phyloP scores from a whole-genome alignment of 1,140 invertebrate genomes.

The Pemphigus obesinymphae region DNA sequence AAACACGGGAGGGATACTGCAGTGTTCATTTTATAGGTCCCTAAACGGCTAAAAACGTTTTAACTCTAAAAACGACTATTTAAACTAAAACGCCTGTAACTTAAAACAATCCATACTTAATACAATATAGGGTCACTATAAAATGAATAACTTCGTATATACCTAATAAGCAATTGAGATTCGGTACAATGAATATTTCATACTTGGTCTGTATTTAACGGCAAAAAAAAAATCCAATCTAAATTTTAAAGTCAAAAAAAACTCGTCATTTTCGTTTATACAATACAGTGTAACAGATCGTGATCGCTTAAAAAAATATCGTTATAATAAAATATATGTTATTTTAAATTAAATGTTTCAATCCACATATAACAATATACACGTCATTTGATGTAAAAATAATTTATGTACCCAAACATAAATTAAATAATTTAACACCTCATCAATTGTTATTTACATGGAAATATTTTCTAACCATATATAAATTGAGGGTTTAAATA shows the following conservation, averaged over 20 bases:
- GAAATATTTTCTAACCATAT: background rate
- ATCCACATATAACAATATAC: background rate
- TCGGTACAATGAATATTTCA: background rate
- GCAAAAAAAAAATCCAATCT: too few relatives aligned
- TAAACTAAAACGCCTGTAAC: background rate
- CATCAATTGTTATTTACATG: background rate
- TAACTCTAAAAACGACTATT: constrained; percentile 11
- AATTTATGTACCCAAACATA: background rate
- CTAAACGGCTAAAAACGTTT: constrained; percentile 25
- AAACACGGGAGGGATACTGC: background rate
- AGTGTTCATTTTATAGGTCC: constrained; percentile 6
- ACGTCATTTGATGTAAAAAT: background rate
- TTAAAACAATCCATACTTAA: too few relatives aligned
- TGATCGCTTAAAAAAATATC: background rate
- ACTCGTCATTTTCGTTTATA: too few relatives aligned
- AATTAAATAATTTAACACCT: background rate
- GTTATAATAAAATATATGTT: background rate
- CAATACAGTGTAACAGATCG: too few relatives aligned
- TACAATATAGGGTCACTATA: background rate
- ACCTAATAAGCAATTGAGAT: background rate
- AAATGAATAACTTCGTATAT: background rate
- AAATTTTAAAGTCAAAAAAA: too few relatives aligned
- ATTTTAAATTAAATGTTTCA: background rate
- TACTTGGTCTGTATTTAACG: too few relatives aligned
- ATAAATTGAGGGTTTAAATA: background rate